Evolutionary conservation across 1,140 invertebrate genomes (phyloP), one percentile per base, ranked within the genome.

Genomic region (Drosophila quadrilineata): DNA sequence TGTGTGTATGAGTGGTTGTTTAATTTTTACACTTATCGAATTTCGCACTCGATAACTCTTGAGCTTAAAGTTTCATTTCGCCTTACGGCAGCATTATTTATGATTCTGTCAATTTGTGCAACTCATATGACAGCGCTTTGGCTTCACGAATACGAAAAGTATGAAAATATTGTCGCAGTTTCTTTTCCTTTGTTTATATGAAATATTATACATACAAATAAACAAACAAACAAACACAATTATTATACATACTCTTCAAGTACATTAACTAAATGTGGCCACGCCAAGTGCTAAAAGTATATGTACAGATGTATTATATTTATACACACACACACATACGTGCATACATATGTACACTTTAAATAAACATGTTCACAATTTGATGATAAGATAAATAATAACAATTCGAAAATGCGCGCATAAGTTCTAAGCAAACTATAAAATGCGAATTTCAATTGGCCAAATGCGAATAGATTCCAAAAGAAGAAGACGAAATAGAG

Each of bases 1-100:
- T 26, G 16, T 36, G 41, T 46, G 24, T 56, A 17, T 28, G 8
- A 41, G 8, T 49, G 5, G 8, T 9, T 66, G 28, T 59, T 59
- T 49, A 58, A 41, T 66, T 66, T 66, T 60, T 66, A 31, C 41
- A 67, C 64, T 67, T 67, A 67, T 67, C 64, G 58, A 67, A 67
- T 67, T 67, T 62, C 63, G 56, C 57, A 67, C 22, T 52, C 36
- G 46, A 31, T 16, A 56, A 38, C 59, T 56, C 29, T 65, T 33
- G 54, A 67, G 58, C 64, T 67, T 67, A 67, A 62, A 41, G 58
- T 67, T 67, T 60, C 57, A 62, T 53, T n/a, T 53, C 33, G 58
- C 57, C 58, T 62, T 67, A 54, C 40, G 49, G 40, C 49, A 67
- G 64, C 64, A 67, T 67, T 67, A 67, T 67, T 62, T 54, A 41